Conservation (phyloP, 2,888 invertebrate species). For the Tipula lateralis region DNA sequence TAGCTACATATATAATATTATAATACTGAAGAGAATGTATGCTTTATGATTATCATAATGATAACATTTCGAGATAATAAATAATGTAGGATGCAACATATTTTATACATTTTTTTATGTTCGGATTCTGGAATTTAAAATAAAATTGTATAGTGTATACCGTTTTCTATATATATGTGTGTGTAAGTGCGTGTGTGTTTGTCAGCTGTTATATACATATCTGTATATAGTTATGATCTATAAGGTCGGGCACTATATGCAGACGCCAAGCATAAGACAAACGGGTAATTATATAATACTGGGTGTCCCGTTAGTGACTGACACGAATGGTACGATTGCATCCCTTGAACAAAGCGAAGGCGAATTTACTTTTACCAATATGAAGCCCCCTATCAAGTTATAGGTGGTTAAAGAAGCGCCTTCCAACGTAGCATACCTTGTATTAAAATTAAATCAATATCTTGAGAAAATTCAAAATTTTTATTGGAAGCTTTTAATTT, state of each 20-base stretch:
- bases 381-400: too few species aligned
- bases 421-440: too few species aligned
- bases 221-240: neutral
- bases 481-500: too few species aligned
- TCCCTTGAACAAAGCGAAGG: too few species aligned
- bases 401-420: too few species aligned
- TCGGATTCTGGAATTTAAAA: neutral
- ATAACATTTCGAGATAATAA: conserved; percentile 1
- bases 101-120: neutral
- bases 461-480: too few species aligned
- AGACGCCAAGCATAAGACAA: too few species aligned
- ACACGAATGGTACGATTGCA: too few species aligned
- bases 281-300: neutral
- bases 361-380: too few species aligned
- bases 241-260: neutral
- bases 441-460: too few species aligned
- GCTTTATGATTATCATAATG: conserved; percentile 24
- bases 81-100: conserved; percentile 24
- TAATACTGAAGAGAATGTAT: neutral
- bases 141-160: neutral
- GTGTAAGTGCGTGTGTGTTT: neutral
- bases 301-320: too few species aligned
- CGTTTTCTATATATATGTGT: neutral
- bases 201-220: neutral
- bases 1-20: neutral